Conservation (phyloP, 2,888 invertebrate genomes). For the Meiosimyza platycephala region DNA sequence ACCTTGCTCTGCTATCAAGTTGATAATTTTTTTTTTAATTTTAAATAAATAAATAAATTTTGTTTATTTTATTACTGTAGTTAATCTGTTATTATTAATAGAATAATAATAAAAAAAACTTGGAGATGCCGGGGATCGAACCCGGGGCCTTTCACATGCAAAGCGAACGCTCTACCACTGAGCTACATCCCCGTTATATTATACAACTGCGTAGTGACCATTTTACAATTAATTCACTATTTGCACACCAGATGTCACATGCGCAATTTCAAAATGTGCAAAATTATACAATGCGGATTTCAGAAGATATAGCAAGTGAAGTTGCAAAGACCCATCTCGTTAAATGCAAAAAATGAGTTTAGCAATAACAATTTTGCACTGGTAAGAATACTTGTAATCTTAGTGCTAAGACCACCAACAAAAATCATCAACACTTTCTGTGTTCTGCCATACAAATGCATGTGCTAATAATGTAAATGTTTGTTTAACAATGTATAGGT, state of each 20-base stretch:
- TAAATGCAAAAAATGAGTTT: not conserved
- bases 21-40: not conserved
- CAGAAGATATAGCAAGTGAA: conserved; percentile 13
- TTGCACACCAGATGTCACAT: conserved; percentile 12
- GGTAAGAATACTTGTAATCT: not conserved
- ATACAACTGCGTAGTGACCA: not conserved
- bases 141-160: conserved; percentile 99
- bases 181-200: conserved; percentile 83
- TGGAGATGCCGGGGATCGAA: conserved; percentile 97
- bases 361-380: not conserved
- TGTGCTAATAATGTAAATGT: too few species aligned
- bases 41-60: too few species aligned
- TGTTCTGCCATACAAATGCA: too few species aligned
- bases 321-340: not conserved
- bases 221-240: not conserved
- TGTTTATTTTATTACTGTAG: not conserved
- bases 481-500: too few species aligned
- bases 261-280: conserved; percentile 16
- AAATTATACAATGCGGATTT: conserved; percentile 28
- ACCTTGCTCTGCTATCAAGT: conserved; percentile 67
- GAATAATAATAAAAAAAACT: conserved; percentile 62
- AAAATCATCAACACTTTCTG: too few species aligned
- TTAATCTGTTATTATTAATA: not conserved
- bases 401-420: too few species aligned
- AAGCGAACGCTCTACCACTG: conserved; percentile 99